Base-by-base conservation (phyloP, 2,797 vertebrate species). In the Hoplostethus mediterraneus region DNA sequence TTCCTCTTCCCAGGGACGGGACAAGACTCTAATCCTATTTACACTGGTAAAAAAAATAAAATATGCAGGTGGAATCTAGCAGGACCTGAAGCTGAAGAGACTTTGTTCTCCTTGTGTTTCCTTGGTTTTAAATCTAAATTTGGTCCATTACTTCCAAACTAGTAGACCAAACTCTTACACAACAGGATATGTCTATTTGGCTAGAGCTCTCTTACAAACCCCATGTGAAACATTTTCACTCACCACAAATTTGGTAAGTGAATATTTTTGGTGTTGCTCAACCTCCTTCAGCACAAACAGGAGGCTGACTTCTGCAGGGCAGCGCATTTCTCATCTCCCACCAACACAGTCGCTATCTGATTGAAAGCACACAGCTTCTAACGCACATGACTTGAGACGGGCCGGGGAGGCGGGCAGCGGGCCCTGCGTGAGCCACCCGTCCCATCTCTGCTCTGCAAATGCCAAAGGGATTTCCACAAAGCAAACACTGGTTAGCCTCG, bases 401-500 rank as follows among this genome's bases (percentile, higher is more conserved):
- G 76, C 63, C 25, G 57, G 59, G 64, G 55, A 75, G 10, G 54
- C 80, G 67, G 68, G 77, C 71, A 83, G 66, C 66, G 53, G 82
- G 68, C 81, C 81, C 79, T 80, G 74, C 82, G 80, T 83, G 83
- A 83, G 77, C 75, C 86, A 73, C 89, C 61, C 68, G 28, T 85
- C 88, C 82, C 72, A 64, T 91, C 90, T 89, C 87, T n/a, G 82
- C 90, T 87, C 83, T 79, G 83, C 82, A 89, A 87, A 93, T 67
- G 85, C 88, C 89, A 74, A 84, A 90, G 90, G 91, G 93, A 92
- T 93, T 94, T 92, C 93, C 89, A 92, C 91, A 94, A 94, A 94
- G 91, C 90, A 94, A 94, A 95, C 94, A 94, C 84, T 90, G 91
- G 93, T 93, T 94, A 92, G 90, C 90, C 90, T 88, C 80, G 80